A percentile compares a stretch with the other conserved stretches of the same genome.
These are phyloP conservation scores for Laticauda colubrina DNA, from an alignment of 2,113 vertebrate genomes.

Conservation along the genomic window DNA sequence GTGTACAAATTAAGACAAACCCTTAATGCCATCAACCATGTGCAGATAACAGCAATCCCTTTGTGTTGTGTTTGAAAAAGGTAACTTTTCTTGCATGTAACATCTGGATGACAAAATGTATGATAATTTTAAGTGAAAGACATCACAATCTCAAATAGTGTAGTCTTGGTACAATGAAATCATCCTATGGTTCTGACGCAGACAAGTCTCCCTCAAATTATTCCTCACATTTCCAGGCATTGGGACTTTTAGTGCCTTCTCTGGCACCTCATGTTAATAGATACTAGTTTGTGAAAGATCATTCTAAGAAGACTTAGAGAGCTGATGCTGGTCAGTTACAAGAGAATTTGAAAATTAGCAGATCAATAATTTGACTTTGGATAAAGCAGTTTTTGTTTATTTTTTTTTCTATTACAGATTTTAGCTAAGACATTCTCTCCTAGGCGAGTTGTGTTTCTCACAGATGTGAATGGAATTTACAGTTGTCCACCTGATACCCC, in stretches of 20 bases:
- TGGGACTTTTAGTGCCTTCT: background rate
- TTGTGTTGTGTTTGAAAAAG: background rate
- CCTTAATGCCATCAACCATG: background rate
- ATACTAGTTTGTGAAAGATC: background rate
- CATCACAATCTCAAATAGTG: background rate
- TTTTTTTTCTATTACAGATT: conserved; percentile 8
- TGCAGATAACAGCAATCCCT: background rate
- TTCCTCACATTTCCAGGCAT: background rate
- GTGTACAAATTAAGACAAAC: background rate
- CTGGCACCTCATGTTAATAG: background rate
- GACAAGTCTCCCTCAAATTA: background rate
- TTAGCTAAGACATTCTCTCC: conserved; percentile 10
- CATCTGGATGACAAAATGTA: background rate
- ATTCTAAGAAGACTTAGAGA: background rate
- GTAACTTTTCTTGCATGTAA: background rate
- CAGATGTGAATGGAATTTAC: background rate
- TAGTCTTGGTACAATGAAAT: background rate
- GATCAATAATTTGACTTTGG: background rate
- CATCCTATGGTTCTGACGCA: background rate
- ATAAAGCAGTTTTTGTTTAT: background rate
- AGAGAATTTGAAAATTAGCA: background rate
- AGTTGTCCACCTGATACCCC: background rate
- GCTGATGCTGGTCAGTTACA: background rate
- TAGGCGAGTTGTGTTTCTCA: conserved; percentile 9
- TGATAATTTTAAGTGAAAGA: background rate